phyloP scores from a whole-genome alignment of 2,113 vertebrate species.

The Saccopteryx leptura region DNA sequence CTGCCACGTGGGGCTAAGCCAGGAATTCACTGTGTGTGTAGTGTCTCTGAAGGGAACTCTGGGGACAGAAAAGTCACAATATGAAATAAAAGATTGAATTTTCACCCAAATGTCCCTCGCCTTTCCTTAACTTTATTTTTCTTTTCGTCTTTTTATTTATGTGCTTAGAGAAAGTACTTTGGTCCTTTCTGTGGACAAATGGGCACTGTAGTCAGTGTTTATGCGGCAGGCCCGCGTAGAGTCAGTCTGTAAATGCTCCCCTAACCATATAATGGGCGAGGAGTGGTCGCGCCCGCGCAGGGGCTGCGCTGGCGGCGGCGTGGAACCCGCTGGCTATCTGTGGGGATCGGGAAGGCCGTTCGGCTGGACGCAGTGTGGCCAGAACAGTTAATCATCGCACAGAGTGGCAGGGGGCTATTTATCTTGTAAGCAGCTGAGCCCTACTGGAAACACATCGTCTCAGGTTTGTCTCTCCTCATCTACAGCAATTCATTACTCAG shows the following conservation, averaged over 20 bases:
- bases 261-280: neutral
- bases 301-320: neutral
- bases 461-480: constrained; percentile 88
- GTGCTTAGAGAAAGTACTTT: neutral
- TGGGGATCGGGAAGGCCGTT: neutral
- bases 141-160: neutral
- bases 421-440: constrained; percentile 86
- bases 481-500: constrained; percentile 87
- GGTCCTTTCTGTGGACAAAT: neutral
- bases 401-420: constrained; percentile 85
- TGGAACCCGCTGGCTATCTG: constrained; percentile 34
- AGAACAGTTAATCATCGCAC: constrained; percentile 85
- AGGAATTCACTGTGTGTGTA: rapidly evolving
- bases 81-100: neutral
- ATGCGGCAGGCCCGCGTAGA: rapidly evolving
- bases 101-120: neutral
- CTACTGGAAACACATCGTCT: constrained; percentile 85
- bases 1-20: neutral
- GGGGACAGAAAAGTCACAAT: neutral
- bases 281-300: neutral
- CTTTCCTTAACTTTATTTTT: neutral
- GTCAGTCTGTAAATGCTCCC: neutral
- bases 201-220: neutral
- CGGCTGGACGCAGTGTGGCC: neutral
- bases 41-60: neutral